Base-by-base conservation (phyloP, 2,888 invertebrate genomes). In the Thelaira solivaga region DNA sequence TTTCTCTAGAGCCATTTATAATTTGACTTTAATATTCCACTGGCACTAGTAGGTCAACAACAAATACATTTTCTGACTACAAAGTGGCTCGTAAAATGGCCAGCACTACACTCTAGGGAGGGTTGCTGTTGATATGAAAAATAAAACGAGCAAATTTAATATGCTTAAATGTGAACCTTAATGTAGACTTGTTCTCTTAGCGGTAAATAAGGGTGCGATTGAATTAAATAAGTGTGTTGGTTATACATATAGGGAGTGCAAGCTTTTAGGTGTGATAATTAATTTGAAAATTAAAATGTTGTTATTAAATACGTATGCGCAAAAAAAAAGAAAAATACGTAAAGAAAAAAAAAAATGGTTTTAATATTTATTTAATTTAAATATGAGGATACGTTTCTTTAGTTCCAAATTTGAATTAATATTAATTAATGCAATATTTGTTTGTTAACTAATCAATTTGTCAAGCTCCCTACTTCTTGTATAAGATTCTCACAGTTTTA, bases 1-100 rank as follows among this genome's bases (percentile, higher is more conserved):
- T n/a, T n/a, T n/a, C n/a, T n/a, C n/a, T n/a, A n/a, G 24, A 51
- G 16, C 39, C 20, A n/a, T 59, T 29, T 31, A 36, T 45, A 11
- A 34, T 49, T 43, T 53, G 41, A 41, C 55, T 49, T 57, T 77
- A 77, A 57, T 49, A 72, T 61, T 57, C 67, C 53, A 49, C 16
- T 62, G 67, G 31, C 49, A 51, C 16, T 51, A 47, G 62, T 36
- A 55, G 72, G 62, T 55, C 61, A 67, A 57, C 61, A 67, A 57
- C 43, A 76, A 76, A 59, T 16, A 49, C 10, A 24, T 20, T 8
- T 11, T 26, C 36, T 4, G 1, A 45, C 16, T 24, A 10, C 11
- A 20, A 31, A 43, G 4, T 69, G 16, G 43, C 22, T 65, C 18
- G 49, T 22, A 24, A 47, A 73, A 57, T 65, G 65, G 36, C 59